These are phyloP conservation scores for Eriocheir sinensis DNA, from an alignment of 1,140 invertebrate genomes.

Conservation along the genomic window DNA sequence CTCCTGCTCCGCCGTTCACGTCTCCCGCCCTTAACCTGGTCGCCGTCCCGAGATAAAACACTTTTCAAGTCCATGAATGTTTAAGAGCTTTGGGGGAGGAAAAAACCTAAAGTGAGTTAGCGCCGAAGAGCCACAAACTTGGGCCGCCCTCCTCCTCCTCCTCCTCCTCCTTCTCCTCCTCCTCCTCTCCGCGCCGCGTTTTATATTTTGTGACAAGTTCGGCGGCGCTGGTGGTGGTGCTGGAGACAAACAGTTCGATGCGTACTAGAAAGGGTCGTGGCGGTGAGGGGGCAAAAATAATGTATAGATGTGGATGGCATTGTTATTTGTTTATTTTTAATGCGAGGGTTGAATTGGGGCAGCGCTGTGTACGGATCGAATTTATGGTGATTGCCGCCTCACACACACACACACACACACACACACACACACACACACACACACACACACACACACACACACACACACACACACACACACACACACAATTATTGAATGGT, in stretches of 20 bases:
- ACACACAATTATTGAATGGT: too few relatives aligned
- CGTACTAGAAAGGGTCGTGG: too few relatives aligned
- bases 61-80: slow-evolving; percentile 24
- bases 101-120: slow-evolving; percentile 11
- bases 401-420: neutral
- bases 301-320: neutral
- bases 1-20: neutral
- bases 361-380: neutral
- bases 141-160: neutral
- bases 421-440: too few relatives aligned
- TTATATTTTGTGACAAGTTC: slow-evolving; percentile 16
- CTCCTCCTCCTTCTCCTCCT: too few relatives aligned
- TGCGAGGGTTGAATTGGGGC: neutral
- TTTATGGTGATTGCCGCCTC: neutral
- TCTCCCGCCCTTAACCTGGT: neutral
- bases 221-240: too few relatives aligned
- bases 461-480: too few relatives aligned
- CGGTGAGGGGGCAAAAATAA: neutral
- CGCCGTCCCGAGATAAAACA: slow-evolving; percentile 20
- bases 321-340: neutral
- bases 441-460: too few relatives aligned
- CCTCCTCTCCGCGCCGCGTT: too few relatives aligned
- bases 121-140: neutral
- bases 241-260: too few relatives aligned
- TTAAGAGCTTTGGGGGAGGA: neutral